These are phyloP conservation scores for Astyanax mexicanus DNA, from an alignment of 2,797 vertebrate genomes.

Conservation along the genomic window DNA sequence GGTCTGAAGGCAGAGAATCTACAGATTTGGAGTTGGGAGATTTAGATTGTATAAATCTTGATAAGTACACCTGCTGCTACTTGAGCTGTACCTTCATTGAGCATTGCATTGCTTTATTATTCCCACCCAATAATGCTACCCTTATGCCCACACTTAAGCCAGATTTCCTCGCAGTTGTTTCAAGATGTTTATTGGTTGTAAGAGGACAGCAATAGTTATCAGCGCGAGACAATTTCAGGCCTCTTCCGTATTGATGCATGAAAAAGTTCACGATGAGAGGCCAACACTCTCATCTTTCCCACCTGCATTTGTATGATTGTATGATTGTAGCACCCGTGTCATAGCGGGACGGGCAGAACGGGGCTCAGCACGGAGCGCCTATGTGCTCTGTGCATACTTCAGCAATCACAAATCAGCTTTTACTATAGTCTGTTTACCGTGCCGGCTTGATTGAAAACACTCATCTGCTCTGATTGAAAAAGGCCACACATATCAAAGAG, in stretches of 20 bases:
- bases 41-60: no score
- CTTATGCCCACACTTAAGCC: neutral
- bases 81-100: neutral
- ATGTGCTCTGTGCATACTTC: slow-evolving; percentile 36
- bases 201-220: no score
- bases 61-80: no score
- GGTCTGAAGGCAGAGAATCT: no score
- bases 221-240: no score
- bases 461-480: slow-evolving; percentile 60
- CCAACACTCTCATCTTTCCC: neutral
- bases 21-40: no score
- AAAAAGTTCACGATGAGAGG: neutral
- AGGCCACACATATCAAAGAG: slow-evolving; percentile 53
- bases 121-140: neutral
- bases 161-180: neutral
- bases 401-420: slow-evolving; percentile 59
- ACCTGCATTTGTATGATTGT: neutral
- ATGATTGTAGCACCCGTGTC: neutral
- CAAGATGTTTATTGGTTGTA: no score
- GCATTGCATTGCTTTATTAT: neutral
- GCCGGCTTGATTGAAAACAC: slow-evolving; percentile 61
- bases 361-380: neutral
- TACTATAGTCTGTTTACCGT: slow-evolving; percentile 55
- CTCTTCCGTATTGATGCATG: neutral
- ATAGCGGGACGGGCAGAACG: slow-evolving; percentile 25